phyloP scores from a whole-genome alignment of 2,113 vertebrate genomes.

The Channa argus region DNA sequence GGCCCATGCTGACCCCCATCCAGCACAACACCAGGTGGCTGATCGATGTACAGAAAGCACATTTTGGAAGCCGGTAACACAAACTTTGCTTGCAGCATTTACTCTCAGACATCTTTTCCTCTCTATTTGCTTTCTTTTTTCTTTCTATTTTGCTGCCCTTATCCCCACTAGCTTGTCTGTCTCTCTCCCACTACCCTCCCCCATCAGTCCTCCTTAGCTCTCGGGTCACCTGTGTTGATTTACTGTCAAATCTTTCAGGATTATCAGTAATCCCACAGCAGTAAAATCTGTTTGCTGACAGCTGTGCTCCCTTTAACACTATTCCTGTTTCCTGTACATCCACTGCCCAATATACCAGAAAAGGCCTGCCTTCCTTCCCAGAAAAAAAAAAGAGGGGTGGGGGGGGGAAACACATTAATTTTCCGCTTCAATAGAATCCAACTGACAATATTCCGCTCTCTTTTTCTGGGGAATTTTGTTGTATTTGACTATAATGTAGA shows the following conservation, averaged over 20 bases:
- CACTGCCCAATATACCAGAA: constrained; percentile 66
- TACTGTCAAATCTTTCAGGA: constrained; percentile 83
- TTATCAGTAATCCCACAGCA: constrained; percentile 81
- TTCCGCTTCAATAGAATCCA: constrained; percentile 72
- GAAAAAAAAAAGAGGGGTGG: constrained; percentile 27
- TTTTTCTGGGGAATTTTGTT: constrained; percentile 55
- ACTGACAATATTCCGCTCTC: constrained; percentile 60
- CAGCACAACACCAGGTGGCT: too few relatives aligned
- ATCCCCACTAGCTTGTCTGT: constrained; percentile 9
- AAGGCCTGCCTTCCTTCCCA: constrained; percentile 35
- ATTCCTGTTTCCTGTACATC: constrained; percentile 66
- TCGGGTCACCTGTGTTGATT: constrained; percentile 80
- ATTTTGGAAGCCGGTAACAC: constrained; percentile 14
- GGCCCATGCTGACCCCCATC: too few relatives aligned
- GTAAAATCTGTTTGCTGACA: constrained; percentile 81
- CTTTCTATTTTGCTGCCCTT: background rate
- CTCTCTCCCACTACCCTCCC: background rate
- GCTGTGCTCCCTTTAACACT: constrained; percentile 73
- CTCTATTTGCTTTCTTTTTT: constrained; percentile 18
- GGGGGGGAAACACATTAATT: constrained; percentile 76
- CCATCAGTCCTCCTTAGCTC: constrained; percentile 28
- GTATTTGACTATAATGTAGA: constrained; percentile 47
- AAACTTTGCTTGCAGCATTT: constrained; percentile 18
- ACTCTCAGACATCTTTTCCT: constrained; percentile 34
- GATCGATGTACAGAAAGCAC: constrained; percentile 1